Evolutionary conservation across 53 echinoderm and acorn worm genomes (phyloP), one percentile per base, ranked within the genome.

Genomic region (Glandiceps talaboti): DNA sequence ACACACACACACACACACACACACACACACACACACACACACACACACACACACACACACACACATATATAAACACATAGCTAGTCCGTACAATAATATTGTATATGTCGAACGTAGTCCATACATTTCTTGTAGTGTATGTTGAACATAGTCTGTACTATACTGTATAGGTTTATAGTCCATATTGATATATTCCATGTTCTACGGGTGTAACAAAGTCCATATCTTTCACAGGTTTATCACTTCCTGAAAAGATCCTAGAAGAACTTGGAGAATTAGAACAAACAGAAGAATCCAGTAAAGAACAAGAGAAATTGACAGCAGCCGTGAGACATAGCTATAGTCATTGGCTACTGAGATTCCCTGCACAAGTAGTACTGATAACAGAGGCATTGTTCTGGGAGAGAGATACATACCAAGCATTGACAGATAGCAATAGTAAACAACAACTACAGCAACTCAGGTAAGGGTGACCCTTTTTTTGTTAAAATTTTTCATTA

Each of bases 281-380:
- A 29, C 28, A 26, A 20, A 6, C 6, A 20, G 6, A 45, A 20
- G 25, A n/a, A 45, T 77, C 78, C 77, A 81, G 88, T 1, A 33
- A 83, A 20, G 87, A 88, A 29, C 81, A 85, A 76, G 75, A 74
- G 28, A 31, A 89, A 29, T 82, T 93, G 73, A 85, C 88, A 82
- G 82, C 83, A 1, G 97, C 97, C 27, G 89, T 97, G 28, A 91
- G 87, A 75, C 75, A 81, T 73, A 97, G 91, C 75, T 97, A 88
- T 81, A 75, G 81, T 1, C 91, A 97, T 33, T 97, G 97, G 97
- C 77, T 97, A 82, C 89, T 97, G 27, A 85, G 97, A 20, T 97
- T 89, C 79, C 97, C 97, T 1, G 76, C 76, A 1, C 97, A 97
- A 86, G 90, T 92, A 77, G 93, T 93, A 30, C 31, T 93, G n/a